A percentile compares a stretch with the other conserved stretches of the same genome.
Evolutionary conservation across 2,113 vertebrate genomes (phyloP).

Genomic region (Bufo gargarizans): DNA sequence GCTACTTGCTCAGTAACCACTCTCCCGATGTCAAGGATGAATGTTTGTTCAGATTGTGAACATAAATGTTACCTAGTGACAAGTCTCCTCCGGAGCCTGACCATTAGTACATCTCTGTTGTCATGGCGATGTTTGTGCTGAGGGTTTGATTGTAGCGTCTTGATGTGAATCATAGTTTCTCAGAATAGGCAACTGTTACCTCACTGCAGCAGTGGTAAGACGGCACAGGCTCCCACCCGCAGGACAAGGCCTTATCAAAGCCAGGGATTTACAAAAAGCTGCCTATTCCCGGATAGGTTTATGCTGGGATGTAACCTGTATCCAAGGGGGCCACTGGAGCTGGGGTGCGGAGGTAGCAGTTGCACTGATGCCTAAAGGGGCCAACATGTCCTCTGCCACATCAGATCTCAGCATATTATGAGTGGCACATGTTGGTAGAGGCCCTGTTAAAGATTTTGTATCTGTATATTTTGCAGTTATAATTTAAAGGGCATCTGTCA

Average conservation of each 20-base stretch:
- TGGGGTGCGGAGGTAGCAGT: too few relatives aligned
- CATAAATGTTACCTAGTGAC: conserved; percentile 56
- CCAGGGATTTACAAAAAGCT: not conserved
- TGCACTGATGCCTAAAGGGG: too few relatives aligned
- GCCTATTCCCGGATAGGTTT: not conserved
- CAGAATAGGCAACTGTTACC: conserved; percentile 50
- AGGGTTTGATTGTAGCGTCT: conserved; percentile 55
- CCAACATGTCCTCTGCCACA: too few relatives aligned
- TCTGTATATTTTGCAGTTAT: too few relatives aligned
- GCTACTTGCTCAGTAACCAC: conserved; percentile 39
- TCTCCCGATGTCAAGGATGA: conserved; percentile 46
- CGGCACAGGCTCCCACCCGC: not conserved
- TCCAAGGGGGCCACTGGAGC: too few relatives aligned
- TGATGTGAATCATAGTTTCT: conserved; percentile 55
- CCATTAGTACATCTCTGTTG: conserved; percentile 56
- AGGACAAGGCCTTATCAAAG: not conserved
- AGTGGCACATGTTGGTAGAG: too few relatives aligned
- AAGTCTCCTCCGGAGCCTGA: conserved; percentile 39
- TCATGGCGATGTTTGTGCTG: conserved; percentile 57
- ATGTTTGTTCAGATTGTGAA: conserved; percentile 43
- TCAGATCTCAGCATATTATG: too few relatives aligned
- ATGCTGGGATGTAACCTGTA: too few relatives aligned
- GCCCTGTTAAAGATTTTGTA: too few relatives aligned
- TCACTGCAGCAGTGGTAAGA: not conserved
- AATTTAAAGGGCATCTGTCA: too few relatives aligned